These are phyloP conservation scores for Limnothrissa miodon DNA, from an alignment of 2,113 vertebrate species.

Conservation along the genomic window DNA sequence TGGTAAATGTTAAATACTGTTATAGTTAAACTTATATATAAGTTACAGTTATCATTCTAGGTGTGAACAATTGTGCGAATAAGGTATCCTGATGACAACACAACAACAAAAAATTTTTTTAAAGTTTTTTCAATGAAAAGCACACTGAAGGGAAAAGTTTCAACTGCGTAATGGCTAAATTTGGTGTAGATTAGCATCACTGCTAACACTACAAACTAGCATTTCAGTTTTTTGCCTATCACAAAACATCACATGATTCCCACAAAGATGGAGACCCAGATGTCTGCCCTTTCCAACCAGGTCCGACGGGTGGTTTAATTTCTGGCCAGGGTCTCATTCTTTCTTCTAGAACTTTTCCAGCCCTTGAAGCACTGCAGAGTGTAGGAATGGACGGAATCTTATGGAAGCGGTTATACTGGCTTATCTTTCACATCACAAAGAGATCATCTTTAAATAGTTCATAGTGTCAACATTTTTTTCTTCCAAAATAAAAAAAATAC, in stretches of 20 bases:
- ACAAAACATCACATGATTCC: background rate
- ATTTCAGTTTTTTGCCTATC: background rate
- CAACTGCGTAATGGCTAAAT: background rate
- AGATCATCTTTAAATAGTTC: constrained; percentile 67
- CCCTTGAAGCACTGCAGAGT: background rate
- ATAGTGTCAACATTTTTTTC: constrained; percentile 42
- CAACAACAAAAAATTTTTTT: background rate
- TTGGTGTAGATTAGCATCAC: background rate
- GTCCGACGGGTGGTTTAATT: background rate
- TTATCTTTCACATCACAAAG: constrained; percentile 61
- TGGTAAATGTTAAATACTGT: no score
- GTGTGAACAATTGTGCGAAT: background rate
- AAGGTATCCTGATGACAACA: background rate
- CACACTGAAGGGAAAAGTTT: background rate
- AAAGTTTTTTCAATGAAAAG: background rate
- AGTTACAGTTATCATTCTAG: no score
- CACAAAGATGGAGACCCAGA: background rate
- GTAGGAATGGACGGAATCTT: constrained; percentile 13
- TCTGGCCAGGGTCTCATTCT: background rate
- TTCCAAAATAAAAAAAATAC: constrained; percentile 34
- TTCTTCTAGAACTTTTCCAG: background rate
- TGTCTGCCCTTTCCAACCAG: background rate
- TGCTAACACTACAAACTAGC: background rate
- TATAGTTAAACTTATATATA: no score
- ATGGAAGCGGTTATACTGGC: constrained; percentile 53